Conservation (phyloP, 2,888 invertebrate genomes). For the Drosophila histrio region DNA sequence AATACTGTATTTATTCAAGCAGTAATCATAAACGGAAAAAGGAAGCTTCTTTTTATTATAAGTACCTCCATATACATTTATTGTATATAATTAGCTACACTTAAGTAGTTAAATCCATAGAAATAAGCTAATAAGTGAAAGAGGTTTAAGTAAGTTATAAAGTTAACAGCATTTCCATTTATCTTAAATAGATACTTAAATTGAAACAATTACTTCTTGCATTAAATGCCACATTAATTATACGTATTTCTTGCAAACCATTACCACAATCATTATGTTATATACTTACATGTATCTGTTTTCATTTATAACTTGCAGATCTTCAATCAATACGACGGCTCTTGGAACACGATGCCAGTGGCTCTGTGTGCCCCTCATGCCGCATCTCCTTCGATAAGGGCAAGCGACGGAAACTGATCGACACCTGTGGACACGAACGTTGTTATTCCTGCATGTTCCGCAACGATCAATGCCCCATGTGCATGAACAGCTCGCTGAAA, state of each 20-base stretch:
- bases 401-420: constrained; percentile 96
- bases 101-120: no score
- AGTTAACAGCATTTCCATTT: neutral
- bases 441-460: constrained; percentile 98
- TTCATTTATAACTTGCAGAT: constrained; percentile 86
- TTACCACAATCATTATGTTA: constrained; percentile 4
- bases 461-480: constrained; percentile 95
- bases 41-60: neutral
- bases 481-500: constrained; percentile 85
- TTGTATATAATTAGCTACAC: neutral
- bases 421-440: constrained; percentile 97
- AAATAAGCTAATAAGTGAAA: neutral
- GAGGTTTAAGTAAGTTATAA: neutral
- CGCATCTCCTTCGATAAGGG: constrained; percentile 98
- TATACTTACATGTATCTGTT: constrained; percentile 1
- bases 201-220: neutral
- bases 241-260: neutral
- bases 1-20: no score
- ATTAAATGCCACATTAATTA: neutral
- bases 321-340: constrained; percentile 92
- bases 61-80: no score
- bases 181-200: neutral
- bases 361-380: constrained; percentile 92
- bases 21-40: no score
- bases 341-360: constrained; percentile 90